Percentiles rank a stretch among this genome's conserved stretches.
Evolutionary conservation across 2,888 invertebrate genomes (phyloP).

Genomic region (Lottia gigantea): DNA sequence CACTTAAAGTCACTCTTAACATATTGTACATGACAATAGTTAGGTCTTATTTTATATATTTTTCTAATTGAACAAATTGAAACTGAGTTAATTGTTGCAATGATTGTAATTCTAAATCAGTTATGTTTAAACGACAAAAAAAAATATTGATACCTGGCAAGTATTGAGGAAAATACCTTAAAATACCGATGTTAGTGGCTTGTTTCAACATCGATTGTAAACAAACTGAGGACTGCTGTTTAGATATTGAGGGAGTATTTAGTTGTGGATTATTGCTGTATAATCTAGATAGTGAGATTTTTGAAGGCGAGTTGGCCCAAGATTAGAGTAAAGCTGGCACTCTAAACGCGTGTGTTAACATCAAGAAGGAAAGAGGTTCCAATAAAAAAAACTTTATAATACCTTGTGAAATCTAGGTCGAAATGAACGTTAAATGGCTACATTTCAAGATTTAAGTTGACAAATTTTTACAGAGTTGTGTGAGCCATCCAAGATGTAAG

Average conservation of each 20-base stretch:
- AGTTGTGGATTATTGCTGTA: background rate
- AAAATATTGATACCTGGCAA: background rate
- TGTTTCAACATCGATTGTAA: no score
- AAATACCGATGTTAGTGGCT: no score
- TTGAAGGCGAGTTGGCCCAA: background rate
- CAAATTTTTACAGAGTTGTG: background rate
- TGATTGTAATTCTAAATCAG: no score
- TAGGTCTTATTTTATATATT: no score
- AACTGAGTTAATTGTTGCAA: no score
- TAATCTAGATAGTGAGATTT: background rate
- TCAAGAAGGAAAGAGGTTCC: conserved; percentile 2
- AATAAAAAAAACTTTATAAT: background rate
- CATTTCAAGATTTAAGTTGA: background rate
- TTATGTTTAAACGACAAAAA: no score
- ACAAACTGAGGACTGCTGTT: background rate
- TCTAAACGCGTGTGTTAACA: background rate
- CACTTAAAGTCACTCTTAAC: no score
- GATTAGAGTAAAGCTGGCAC: background rate
- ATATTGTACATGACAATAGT: no score
- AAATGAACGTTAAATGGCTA: background rate
- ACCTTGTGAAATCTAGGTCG: background rate
- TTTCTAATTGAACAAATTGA: no score
- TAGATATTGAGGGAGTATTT: background rate
- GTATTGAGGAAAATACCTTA: background rate
- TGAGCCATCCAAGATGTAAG: background rate